phyloP scores from a whole-genome alignment of 2,797 vertebrate genomes.

The Denticeps clupeoides region DNA sequence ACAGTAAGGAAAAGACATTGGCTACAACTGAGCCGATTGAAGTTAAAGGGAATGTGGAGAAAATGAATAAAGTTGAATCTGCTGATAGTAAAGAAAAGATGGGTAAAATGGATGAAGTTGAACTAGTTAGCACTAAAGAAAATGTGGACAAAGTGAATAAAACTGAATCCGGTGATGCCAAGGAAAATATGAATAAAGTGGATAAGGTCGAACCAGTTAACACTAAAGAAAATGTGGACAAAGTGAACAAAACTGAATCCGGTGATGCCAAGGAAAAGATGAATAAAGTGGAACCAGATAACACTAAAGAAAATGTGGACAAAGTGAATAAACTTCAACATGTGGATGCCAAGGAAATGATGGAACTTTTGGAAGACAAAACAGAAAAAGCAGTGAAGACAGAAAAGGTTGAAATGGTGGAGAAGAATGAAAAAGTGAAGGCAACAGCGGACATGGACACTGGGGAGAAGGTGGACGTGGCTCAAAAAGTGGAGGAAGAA shows the following conservation, averaged over 20 bases:
- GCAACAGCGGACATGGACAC: conserved; percentile 25
- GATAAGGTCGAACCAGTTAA: conserved; percentile 2
- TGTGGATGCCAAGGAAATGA: conserved; percentile 20
- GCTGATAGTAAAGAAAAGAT: background rate
- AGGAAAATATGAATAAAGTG: background rate
- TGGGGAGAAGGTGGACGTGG: conserved; percentile 18
- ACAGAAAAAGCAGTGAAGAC: conserved; percentile 21
- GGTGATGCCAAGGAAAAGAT: conserved; percentile 9
- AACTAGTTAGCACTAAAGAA: conserved; percentile 16
- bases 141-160: too few relatives aligned
- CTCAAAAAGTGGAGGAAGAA: background rate
- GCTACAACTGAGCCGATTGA: background rate
- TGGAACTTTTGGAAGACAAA: too few relatives aligned
- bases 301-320: background rate
- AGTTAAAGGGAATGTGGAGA: conserved; percentile 14
- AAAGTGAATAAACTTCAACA: background rate
- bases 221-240: conserved; percentile 1
- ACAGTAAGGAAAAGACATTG: conserved; percentile 7
- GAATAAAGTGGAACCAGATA: conserved; percentile 15
- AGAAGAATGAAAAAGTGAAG: conserved; percentile 31
- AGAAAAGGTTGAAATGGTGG: conserved; percentile 15
- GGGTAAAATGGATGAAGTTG: too few relatives aligned
- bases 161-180: too few relatives aligned
- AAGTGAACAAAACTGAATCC: conserved; percentile 2
- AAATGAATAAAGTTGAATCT: conserved; percentile 18